Base-by-base conservation (phyloP, 1,140 invertebrate species). In the Caenorhabditis brenneri region DNA sequence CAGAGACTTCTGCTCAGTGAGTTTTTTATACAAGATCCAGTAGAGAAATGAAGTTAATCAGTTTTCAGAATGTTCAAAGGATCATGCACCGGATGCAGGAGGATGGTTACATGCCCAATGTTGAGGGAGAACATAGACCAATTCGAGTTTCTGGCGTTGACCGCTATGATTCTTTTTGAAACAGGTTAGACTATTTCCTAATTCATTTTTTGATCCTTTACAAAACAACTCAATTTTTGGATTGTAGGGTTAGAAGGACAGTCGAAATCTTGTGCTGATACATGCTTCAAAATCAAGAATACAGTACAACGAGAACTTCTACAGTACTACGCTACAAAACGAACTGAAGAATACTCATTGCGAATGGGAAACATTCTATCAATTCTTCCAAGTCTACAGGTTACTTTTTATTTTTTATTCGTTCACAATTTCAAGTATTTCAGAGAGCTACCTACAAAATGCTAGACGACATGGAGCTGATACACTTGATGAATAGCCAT, bases 381-480 rank as follows among this genome's bases (percentile, higher is more conserved):
- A 2, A 33, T 65, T 16, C 58, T 65, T 65, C 58, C 58, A 16
- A 65, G 58, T 36, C 12, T 65, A n/a, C 58, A 33, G 24, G 53
- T 55, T 22, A 0, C 1, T 55, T 55, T 15, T 55, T 27, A 0
- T 0, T 27, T 51, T 0, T 19, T 5, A 51, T 0, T 5, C 12
- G 12, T 6, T 51, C 19, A 19, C 19, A 10, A 51, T n/a, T 19
- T 51, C 48, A 51, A 51, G 12, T 1, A 12, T 27, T 55, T 55
- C 24, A 55, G 58, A 65, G 31, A 33, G 29, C 58, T 16, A 65
- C 58, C 0, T 65, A 65, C 31, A 65, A 65, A 65, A 65, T 65
- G 58, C 19, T 65, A n/a, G 58, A 65, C 16, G 58, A 65, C 24
- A 65, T 65, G 58, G 58, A 65, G 58, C 58, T 65, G 29, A 36